Evolutionary conservation across 2,888 invertebrate genomes (phyloP), one percentile per base, ranked within the genome.

Genomic region (Agelastica alni): DNA sequence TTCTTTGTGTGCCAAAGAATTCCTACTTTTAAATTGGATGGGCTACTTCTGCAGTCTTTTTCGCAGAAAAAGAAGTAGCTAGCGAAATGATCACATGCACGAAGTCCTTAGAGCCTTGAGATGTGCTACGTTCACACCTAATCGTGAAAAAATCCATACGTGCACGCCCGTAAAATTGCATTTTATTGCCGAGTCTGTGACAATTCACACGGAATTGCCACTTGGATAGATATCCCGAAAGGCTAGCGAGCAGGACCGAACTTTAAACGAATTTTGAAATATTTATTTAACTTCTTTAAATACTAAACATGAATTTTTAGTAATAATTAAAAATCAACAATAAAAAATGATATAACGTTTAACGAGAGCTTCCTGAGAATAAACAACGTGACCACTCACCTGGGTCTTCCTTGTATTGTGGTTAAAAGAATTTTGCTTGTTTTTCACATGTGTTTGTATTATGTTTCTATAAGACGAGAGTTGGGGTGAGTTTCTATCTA

Each of bases 91-190:
- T 26, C 26, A 12, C 12, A 32, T 32, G 32, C 14, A 13, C 5
- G 6, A 32, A 14, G 13, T 32, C 14, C 32, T 32, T 13, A 9
- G 32, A 7, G 13, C 12, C 13, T 13, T 14, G 10, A 32, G 13
- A 32, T 14, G 32, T 14, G 32, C 32, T 32, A 32, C 32, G 6
- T 39, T 39, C 39, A 12, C 39, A 39, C 39, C 39, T 39, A 39
- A 12, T 12, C 17, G 39, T 20, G 10, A 20, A 34, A 13, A 39
- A 39, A 4, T 18, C 20, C n/a, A 12, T 39, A 39, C 39, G 39
- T 39, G 39, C 12, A 20, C 18, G 18, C 13, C 39, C 13, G 12
- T 18, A 20, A 39, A 39, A 39, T 39, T 39, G 39, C 39, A 39
- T 20, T 20, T 39, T 39, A 39, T 20, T 39, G 12, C 39, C 18